These are phyloP conservation scores for Cheilosia impressa DNA, from an alignment of 2,888 invertebrate genomes.

Conservation along the genomic window DNA sequence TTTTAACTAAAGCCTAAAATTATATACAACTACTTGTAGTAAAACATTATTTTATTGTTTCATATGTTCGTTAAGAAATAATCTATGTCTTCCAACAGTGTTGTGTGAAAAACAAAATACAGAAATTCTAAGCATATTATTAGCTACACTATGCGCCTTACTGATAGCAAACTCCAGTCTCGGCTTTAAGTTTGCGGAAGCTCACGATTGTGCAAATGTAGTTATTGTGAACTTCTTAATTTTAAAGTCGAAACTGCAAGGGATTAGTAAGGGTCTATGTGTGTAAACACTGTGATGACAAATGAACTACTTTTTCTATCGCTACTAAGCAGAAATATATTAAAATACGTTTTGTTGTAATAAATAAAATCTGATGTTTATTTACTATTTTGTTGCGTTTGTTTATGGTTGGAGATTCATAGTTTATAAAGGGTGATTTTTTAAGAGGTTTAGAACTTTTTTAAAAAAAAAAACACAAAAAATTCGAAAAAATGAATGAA, in stretches of 20 bases:
- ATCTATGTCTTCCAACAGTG: conserved; percentile 49
- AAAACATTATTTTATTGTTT: conserved; percentile 11
- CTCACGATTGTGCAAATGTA: no score
- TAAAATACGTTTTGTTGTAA: conserved; percentile 33
- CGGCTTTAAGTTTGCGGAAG: no score
- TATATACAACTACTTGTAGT: conserved; percentile 13
- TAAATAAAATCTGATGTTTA: conserved; percentile 3
- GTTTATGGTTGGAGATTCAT: neutral
- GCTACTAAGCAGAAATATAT: conserved; percentile 12
- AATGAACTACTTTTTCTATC: conserved; percentile 24
- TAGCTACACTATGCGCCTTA: no score
- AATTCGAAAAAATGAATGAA: no score
- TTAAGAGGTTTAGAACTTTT: no score
- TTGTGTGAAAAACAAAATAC: conserved; percentile 27
- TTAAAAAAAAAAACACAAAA: no score
- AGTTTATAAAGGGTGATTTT: no score
- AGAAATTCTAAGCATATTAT: neutral
- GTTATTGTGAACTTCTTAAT: no score
- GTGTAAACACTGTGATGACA: conserved; percentile 48
- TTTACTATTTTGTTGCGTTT: neutral
- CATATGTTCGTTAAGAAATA: conserved; percentile 20
- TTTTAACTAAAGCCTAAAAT: conserved; percentile 3
- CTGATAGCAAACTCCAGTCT: no score
- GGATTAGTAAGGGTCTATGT: neutral
- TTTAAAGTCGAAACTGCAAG: neutral